Percentiles rank a stretch among this genome's conserved stretches.
Conservation (phyloP, 2,888 invertebrate genomes). For the Agrochola lychnidis region DNA sequence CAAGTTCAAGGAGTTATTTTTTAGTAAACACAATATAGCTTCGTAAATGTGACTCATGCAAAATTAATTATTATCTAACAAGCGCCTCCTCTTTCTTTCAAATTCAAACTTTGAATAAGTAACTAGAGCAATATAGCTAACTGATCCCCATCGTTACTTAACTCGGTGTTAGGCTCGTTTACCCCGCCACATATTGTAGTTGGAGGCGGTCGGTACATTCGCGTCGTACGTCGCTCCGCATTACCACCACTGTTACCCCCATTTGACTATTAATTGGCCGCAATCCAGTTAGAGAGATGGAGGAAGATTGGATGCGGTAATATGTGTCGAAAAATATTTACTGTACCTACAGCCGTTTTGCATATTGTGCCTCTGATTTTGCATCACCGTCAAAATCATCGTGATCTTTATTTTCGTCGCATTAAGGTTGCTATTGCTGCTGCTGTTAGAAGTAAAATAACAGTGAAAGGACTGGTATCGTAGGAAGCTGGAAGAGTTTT, state of each 20-base stretch:
- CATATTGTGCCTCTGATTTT: neutral
- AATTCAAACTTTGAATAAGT: neutral
- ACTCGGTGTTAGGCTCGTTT: conserved; percentile 22
- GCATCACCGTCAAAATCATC: neutral
- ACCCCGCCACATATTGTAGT: neutral
- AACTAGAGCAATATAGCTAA: conserved; percentile 14
- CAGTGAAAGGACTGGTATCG: neutral
- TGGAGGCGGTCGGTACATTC: conserved; percentile 1
- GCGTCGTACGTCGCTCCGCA: conserved; percentile 46
- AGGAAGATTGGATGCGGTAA: conserved; percentile 65
- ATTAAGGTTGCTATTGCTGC: neutral
- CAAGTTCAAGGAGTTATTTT: too few species aligned
- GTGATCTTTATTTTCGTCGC: neutral
- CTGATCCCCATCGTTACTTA: conserved; percentile 27
- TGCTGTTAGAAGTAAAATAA: neutral
- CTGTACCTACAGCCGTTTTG: neutral
- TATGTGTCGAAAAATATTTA: neutral
- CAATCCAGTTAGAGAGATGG: conserved; percentile 59
- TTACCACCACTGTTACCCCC: conserved; percentile 61
- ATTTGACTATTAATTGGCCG: conserved; percentile 74
- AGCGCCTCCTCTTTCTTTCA: neutral
- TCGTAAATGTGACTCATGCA: too few species aligned
- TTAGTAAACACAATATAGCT: too few species aligned
- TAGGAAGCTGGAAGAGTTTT: neutral
- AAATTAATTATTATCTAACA: too few species aligned